Evolutionary conservation across 2,113 vertebrate genomes (phyloP), one percentile per base, ranked within the genome.

Genomic region (Psilopsiagon aurifrons): DNA sequence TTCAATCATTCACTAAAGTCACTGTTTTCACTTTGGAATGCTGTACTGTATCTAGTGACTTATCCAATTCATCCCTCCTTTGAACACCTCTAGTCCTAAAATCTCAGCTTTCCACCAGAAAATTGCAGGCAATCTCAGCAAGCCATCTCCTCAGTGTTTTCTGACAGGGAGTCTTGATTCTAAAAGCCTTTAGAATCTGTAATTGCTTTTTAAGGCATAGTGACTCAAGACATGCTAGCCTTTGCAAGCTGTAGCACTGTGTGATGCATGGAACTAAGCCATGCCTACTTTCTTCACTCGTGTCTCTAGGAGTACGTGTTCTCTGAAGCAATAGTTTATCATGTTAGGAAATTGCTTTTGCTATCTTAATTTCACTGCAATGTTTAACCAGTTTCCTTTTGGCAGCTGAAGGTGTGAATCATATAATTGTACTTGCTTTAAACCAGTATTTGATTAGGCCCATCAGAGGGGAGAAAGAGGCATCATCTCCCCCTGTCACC

Each of bases 191-290:
- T 79, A 27, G 75, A 33, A 76, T 91, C 44, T 90, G 87, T 79
- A 95, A 95, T 67, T 83, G 76, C 55, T 90, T 90, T 94, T 86
- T 54, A 92, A 92, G 83, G 90, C 43, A 24, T 47, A 74, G 73
- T 93, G 95, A 90, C 71, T 96, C 90, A 88, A 64, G 86, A 74
- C 60, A 77, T 57, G 52, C 75, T 15, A 69, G 63, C 59, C 67
- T 87, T 90, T 3, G 12, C 63, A 90, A 87, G 78, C 66, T 71
- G 66, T 60, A 78, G 77, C 81, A 60, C 64, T 39, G 75, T 49
- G 39, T 70, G 67, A 76, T 92, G 60, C 70, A 54, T 74, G 35
- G 75, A 59, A 67, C 82, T 92, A 74, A 91, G 63, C 51, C 68
- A 46, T 12, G 43, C 27, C 17, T 29, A 49, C 28, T 73, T 80